phyloP scores from a whole-genome alignment of 2,797 vertebrate species.

The Danio kyathit region DNA sequence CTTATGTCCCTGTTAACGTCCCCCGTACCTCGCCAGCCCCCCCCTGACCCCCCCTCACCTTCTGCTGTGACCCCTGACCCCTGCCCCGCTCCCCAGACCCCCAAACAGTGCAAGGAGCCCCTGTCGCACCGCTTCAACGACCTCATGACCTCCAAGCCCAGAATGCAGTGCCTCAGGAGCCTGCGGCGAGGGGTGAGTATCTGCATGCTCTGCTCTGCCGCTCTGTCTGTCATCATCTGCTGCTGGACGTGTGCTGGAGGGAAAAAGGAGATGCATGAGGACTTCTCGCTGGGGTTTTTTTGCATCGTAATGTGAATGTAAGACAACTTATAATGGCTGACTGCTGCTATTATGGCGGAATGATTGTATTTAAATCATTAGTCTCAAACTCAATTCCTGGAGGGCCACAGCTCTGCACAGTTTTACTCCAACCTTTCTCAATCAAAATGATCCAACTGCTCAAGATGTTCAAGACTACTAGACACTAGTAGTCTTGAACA shows the following conservation, averaged over 20 bases:
- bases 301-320: not conserved
- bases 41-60: constrained; percentile 93
- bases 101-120: constrained; percentile 99
- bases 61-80: constrained; percentile 99
- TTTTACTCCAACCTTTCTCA: no score
- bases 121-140: constrained; percentile 99
- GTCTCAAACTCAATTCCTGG: no score
- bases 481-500: no score
- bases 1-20: constrained; percentile 99
- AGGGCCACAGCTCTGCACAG: no score
- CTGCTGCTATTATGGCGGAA: not conserved
- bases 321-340: not conserved
- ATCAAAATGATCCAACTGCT: no score
- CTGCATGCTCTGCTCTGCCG: constrained; percentile 49
- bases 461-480: no score
- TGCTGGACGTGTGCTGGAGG: constrained; percentile 31
- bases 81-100: constrained; percentile 93
- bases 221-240: constrained; percentile 45
- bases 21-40: constrained; percentile 95
- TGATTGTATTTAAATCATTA: not conserved
- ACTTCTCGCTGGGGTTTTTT: not conserved
- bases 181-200: constrained; percentile 99
- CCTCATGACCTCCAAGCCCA: constrained; percentile 99
- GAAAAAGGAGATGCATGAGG: constrained; percentile 44
- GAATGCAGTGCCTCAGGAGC: constrained; percentile 99